Evolutionary conservation across 2,113 vertebrate species (phyloP), one percentile per base, ranked within the genome.

Genomic region (Dolichotis patagonum): DNA sequence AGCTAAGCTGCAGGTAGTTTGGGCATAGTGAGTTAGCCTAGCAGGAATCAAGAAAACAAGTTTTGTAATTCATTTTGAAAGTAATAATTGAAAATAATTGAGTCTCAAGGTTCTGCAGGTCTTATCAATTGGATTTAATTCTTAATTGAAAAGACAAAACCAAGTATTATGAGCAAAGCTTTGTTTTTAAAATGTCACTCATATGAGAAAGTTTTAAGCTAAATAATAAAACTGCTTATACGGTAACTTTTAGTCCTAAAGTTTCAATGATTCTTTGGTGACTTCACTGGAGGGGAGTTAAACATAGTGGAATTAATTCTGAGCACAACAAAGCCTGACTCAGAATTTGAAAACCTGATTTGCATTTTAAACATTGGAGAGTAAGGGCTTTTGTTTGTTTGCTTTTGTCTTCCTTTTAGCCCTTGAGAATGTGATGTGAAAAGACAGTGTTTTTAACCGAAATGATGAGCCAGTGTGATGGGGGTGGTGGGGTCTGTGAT

Each of bases 231-330:
- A 75, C 4, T 6, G 0, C 67, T 89, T 56, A 13, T 91, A 49
- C 75, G 49, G 26, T 78, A 87, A 69, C 35, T 96, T 96, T 26
- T 16, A 75, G 75, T 85, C 73, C 12, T 83, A 82, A 60, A 88
- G 46, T 93, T 92, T 83, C n/a, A 89, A 56, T 0, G 10, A 54
- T 80, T 96, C 83, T 92, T 97, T 38, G 86, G 75, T 80, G 91
- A 96, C 78, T 52, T 91, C 88, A 80, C 94, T 96, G 60, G 90
- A 84, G 7, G 85, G 38, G 96, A 91, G 90, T 83, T 93, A 73
- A 98, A 98, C 96, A 95, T 54, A 14, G 77, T 7, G 35, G 77
- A 43, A 97, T 90, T 54, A 90, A 80, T 97, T 93, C 96, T 65
- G 69, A 71, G 56, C 65, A 75, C 97, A 96, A 63, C 80, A 89